A percentile compares a stretch with the other conserved stretches of the same genome.
These are phyloP conservation scores for Acholoe squamosa DNA, from an alignment of 2,888 invertebrate species.

Conservation along the genomic window DNA sequence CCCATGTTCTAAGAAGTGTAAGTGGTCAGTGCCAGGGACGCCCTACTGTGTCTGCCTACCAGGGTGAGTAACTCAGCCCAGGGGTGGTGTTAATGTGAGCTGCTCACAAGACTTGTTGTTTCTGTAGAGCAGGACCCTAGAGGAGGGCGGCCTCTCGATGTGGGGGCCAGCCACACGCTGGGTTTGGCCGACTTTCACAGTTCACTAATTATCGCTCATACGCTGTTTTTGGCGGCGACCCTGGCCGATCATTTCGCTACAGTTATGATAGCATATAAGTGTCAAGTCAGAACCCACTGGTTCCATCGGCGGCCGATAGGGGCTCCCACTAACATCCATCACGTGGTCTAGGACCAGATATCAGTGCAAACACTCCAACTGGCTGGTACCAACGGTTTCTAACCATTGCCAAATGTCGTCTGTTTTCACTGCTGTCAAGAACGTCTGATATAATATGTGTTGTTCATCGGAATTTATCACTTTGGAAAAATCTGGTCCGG, in stretches of 20 bases:
- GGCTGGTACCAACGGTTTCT: not conserved
- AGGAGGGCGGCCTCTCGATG: not conserved
- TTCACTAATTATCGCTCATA: not conserved
- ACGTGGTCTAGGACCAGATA: not conserved
- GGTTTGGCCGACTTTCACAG: slow-evolving; percentile 13
- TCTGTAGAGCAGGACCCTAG: too few species aligned
- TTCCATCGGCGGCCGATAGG: not conserved
- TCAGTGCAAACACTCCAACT: not conserved
- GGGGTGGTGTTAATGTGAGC: too few species aligned
- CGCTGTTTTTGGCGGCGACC: not conserved
- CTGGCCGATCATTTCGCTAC: not conserved
- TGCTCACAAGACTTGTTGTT: too few species aligned
- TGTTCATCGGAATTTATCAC: not conserved
- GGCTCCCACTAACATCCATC: not conserved
- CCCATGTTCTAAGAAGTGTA: too few species aligned
- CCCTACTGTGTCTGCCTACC: too few species aligned
- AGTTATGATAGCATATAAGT: not conserved
- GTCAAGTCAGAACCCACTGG: not conserved
- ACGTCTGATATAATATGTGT: slow-evolving; percentile 2
- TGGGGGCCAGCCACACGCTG: not conserved
- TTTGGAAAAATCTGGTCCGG: not conserved
- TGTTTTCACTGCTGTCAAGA: not conserved
- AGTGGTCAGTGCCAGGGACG: too few species aligned
- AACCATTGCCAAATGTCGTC: slow-evolving; percentile 25
- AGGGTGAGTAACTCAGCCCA: too few species aligned